Percentiles rank a stretch among this genome's conserved stretches.
Conservation (phyloP, 2,797 vertebrate species). For the Muscicapa comitata region DNA sequence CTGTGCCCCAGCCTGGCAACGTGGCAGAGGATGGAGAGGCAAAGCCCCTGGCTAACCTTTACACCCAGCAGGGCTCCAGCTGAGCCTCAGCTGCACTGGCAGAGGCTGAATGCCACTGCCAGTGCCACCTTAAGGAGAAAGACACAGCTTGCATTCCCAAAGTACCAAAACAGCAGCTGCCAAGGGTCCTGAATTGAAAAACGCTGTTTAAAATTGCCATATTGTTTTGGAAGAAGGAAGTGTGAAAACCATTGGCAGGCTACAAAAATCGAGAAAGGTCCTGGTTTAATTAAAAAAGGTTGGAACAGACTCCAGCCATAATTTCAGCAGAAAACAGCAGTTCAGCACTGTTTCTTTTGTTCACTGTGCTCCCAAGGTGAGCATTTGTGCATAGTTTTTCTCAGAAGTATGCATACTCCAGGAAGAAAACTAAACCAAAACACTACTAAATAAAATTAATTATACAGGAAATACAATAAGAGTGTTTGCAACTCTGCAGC, state of each 20-base stretch:
- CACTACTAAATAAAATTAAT: background rate
- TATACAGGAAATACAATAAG: background rate
- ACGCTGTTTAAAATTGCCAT: background rate
- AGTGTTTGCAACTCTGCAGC: background rate
- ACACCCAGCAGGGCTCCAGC: background rate
- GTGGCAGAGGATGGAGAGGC: background rate
- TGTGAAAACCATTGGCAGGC: background rate
- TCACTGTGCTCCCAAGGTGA: background rate
- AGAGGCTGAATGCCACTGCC: background rate
- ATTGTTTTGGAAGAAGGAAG: background rate
- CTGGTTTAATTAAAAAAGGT: background rate
- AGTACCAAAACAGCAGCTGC: background rate
- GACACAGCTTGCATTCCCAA: background rate
- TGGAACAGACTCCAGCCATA: background rate
- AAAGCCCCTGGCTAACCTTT: background rate
- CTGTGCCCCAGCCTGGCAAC: background rate
- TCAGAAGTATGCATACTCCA: background rate
- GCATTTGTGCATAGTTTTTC: background rate
- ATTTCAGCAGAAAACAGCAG: background rate
- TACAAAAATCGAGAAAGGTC: background rate
- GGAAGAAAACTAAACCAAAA: background rate
- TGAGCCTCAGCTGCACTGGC: background rate
- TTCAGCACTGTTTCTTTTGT: background rate
- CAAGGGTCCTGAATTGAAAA: background rate
- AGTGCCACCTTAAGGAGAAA: background rate